Conservation (phyloP, 2,888 invertebrate species). For the Imbricaverruca yamaguchii region DNA sequence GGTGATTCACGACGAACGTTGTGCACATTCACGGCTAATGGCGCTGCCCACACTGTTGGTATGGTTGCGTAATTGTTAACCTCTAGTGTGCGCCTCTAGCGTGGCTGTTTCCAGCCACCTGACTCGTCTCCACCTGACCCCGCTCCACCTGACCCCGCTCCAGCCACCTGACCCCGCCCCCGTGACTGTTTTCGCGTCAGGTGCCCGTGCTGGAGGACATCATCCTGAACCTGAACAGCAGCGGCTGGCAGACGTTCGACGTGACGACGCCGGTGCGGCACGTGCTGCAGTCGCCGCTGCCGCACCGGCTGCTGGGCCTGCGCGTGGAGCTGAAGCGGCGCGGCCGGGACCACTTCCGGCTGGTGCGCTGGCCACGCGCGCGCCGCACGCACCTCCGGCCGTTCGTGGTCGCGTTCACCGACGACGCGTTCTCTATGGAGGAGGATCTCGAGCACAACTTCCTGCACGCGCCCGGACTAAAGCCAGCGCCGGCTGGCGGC, state of each 20-base stretch:
- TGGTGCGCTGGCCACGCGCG: neutral
- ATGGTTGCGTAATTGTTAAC: too few relatives aligned
- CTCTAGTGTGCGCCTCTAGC: too few relatives aligned
- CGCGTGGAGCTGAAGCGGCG: neutral
- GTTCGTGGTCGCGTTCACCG: constrained; percentile 26
- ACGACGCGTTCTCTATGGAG: constrained; percentile 29
- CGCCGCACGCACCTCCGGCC: constrained; percentile 26
- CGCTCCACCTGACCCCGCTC: too few relatives aligned
- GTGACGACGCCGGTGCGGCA: constrained; percentile 25
- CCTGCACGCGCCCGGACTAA: constrained; percentile 24
- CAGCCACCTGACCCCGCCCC: too few relatives aligned
- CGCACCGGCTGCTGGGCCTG: neutral
- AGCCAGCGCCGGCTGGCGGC: neutral
- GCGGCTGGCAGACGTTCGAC: constrained; percentile 28
- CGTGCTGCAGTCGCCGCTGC: constrained; percentile 5
- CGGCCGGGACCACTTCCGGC: neutral
- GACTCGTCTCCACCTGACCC: too few relatives aligned
- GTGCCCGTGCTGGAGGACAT: constrained; percentile 7
- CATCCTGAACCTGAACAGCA: constrained; percentile 1
- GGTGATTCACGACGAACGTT: too few relatives aligned
- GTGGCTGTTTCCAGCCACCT: too few relatives aligned
- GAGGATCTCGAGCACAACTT: constrained; percentile 30
- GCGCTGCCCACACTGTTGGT: too few relatives aligned
- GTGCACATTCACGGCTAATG: too few relatives aligned
- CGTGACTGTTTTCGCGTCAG: neutral